Evolutionary conservation across 2,888 invertebrate genomes (phyloP).

Genomic region (Oeneis ivallda): DNA sequence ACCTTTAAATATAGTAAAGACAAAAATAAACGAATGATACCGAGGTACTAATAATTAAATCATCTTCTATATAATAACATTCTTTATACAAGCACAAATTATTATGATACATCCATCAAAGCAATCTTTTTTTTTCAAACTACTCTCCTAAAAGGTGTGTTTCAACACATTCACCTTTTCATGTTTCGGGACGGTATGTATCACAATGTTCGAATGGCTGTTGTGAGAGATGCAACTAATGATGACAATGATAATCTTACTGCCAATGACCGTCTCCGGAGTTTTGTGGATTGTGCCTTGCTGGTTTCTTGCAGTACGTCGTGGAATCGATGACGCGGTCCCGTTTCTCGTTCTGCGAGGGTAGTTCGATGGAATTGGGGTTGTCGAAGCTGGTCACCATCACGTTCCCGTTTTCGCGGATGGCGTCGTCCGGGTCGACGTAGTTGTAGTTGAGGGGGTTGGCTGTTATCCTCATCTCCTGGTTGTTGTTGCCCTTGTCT

Average conservation of each 20-base stretch:
- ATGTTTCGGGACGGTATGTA: constrained; percentile 4
- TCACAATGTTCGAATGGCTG: constrained; percentile 38
- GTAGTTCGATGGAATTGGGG: constrained; percentile 86
- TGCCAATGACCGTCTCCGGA: constrained; percentile 76
- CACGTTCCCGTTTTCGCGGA: constrained; percentile 73
- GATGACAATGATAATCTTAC: constrained; percentile 65
- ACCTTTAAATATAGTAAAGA: too few relatives aligned
- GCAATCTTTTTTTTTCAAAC: too few relatives aligned
- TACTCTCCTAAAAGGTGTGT: too few relatives aligned
- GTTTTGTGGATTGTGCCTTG: constrained; percentile 61
- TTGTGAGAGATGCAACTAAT: constrained; percentile 45
- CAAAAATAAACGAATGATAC: too few relatives aligned
- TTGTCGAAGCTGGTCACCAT: constrained; percentile 88
- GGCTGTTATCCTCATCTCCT: constrained; percentile 88
- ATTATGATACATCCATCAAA: too few relatives aligned
- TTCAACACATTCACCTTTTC: too few relatives aligned
- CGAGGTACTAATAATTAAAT: too few relatives aligned
- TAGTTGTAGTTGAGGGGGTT: constrained; percentile 89
- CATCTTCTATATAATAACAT: too few relatives aligned
- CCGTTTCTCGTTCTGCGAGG: constrained; percentile 73
- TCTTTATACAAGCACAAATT: too few relatives aligned
- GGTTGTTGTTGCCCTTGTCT: constrained; percentile 63
- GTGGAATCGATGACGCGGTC: constrained; percentile 82
- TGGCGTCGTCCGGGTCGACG: constrained; percentile 84
- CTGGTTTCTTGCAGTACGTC: constrained; percentile 86